phyloP scores from a whole-genome alignment of 2,113 vertebrate species.

The Saguinus imperator region DNA sequence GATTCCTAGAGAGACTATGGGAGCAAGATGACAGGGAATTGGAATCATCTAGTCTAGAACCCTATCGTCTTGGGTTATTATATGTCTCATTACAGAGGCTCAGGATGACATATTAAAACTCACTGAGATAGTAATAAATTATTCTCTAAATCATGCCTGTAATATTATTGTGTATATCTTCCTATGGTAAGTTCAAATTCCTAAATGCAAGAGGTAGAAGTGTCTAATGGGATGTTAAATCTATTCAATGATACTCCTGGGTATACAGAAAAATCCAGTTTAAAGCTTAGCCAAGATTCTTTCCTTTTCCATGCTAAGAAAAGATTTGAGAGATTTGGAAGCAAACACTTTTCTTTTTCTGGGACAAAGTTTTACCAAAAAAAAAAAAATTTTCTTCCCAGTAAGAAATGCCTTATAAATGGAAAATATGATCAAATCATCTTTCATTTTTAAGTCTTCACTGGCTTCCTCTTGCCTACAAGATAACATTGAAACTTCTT shows the following conservation, averaged over 20 bases:
- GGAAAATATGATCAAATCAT: slow-evolving; percentile 3
- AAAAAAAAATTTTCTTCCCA: not conserved
- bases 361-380: slow-evolving; percentile 22
- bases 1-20: not conserved
- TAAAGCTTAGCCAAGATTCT: not conserved
- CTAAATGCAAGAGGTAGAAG: not conserved
- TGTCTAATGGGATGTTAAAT: slow-evolving; percentile 3
- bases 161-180: not conserved
- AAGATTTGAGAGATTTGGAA: slow-evolving; percentile 26
- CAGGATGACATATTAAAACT: not conserved
- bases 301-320: slow-evolving; percentile 13
- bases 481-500: not conserved
- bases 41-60: not conserved
- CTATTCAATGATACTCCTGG: slow-evolving; percentile 34
- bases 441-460: not conserved
- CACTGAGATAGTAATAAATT: not conserved
- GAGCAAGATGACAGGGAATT: not conserved
- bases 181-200: slow-evolving; percentile 32
- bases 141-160: not conserved
- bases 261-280: not conserved
- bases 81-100: not conserved
- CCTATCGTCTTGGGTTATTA: not conserved
- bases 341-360: not conserved
- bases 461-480: not conserved
- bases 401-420: slow-evolving; percentile 5